Base-by-base conservation (phyloP, 30 jellyfish, hydroid and myxozoan genomes). In the Catostylus mosaicus region DNA sequence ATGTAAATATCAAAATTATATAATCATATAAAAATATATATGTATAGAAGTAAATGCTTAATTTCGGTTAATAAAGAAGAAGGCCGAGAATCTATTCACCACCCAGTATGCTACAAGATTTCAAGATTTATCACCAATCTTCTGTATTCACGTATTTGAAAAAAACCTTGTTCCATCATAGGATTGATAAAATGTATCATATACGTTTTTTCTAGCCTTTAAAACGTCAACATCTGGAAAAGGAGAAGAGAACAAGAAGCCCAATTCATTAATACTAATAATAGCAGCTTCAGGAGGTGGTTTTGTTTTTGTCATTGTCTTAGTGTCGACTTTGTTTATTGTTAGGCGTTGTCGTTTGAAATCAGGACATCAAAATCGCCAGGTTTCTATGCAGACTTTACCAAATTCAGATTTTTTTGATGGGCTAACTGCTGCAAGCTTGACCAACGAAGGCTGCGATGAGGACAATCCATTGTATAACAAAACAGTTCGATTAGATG, bases 261-360 rank as follows among this genome's bases (percentile, higher is more conserved):
- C 11, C 66, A 60, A 34, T 10, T 24, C 78, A 18, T 19, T 80
- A 11, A 60, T 61, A n/a, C 30, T 71, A 26, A 48, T 60, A 24
- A 67, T 37, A 9, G 73, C 94, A n/a, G 91, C 71, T 47, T 60
- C 87, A 12, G 94, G 82, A 9, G 94, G 94, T n/a, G 94, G 80
- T 22, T 36, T 60, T 18, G 73, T 43, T 35, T 46, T 83, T 30
- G 71, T 81, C n/a, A n/a, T 81, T 16, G 50, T 67, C 37, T n/a
- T 72, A 52, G 69, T 83, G 0, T 34, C 66, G 0, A 16, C 60
- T 10, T 0, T 72, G 64, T 18, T 72, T 63, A 26, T 71, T 10
- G 29, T 54, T 35, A 33, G 94, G 37, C 72, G 81, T 6, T 29
- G 20, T n/a, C 64, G 48, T 3, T 18, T 20, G 62, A 62, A 48